Percentiles rank a stretch among this genome's conserved stretches.
Conservation (phyloP, 92 coral and sea anemone genomes). For the Epizoanthus stellaris region DNA sequence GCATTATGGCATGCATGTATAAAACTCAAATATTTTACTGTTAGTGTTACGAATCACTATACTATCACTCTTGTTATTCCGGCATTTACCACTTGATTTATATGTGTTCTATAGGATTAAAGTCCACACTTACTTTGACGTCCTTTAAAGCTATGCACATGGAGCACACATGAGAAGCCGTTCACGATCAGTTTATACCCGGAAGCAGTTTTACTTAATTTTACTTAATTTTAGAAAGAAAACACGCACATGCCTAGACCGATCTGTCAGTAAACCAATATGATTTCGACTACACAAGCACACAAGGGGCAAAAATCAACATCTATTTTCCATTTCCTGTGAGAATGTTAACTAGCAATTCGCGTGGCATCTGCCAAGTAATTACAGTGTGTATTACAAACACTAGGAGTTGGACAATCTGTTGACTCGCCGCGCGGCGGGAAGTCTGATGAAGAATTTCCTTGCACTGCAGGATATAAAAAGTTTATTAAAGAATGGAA, state of each 20-base stretch:
- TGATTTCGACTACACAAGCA: neutral
- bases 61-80: neutral
- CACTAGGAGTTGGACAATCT: constrained; percentile 17
- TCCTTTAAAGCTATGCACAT: neutral
- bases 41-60: too few species aligned
- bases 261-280: constrained; percentile 16
- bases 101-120: neutral
- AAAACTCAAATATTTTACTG: too few species aligned
- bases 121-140: constrained; percentile 8
- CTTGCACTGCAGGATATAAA: constrained; percentile 27
- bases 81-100: neutral
- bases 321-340: constrained; percentile 26
- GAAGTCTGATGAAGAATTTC: constrained; percentile 10
- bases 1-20: too few species aligned
- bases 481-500: neutral
- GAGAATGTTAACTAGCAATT: constrained; percentile 40
- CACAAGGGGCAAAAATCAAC: constrained; percentile 21
- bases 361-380: constrained; percentile 27
- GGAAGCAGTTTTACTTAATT: constrained; percentile 22
- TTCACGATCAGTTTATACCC: neutral
- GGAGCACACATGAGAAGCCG: neutral
- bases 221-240: constrained; percentile 7
- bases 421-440: constrained; percentile 7
- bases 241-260: constrained; percentile 17
- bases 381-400: constrained; percentile 29